A percentile compares a stretch with the other conserved stretches of the same genome.
Conservation (phyloP, 1,140 invertebrate species). For the Lanistes nyassanus region DNA sequence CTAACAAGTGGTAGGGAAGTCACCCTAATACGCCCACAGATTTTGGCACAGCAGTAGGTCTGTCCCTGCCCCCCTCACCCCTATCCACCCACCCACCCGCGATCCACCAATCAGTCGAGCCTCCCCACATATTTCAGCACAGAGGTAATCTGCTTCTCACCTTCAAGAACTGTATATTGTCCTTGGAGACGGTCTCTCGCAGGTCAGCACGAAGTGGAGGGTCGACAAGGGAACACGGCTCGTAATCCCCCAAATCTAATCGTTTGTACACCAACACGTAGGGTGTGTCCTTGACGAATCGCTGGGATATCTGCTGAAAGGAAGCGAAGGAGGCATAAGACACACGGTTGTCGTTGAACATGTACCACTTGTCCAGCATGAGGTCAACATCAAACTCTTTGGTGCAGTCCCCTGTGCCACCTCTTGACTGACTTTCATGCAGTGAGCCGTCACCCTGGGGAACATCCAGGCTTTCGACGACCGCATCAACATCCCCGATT, state of each 20-base stretch:
- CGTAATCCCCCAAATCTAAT: conserved; percentile 35
- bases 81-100: too few relatives aligned
- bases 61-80: too few relatives aligned
- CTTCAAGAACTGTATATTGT: conserved; percentile 64
- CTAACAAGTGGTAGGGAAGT: too few relatives aligned
- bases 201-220: conserved; percentile 66
- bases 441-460: not conserved
- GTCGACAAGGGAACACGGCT: conserved; percentile 36
- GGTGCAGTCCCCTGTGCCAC: not conserved
- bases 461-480: conserved; percentile 36
- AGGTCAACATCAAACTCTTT: conserved; percentile 51
- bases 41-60: too few relatives aligned
- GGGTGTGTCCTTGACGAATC: conserved; percentile 78
- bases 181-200: conserved; percentile 67
- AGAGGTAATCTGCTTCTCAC: conserved; percentile 39
- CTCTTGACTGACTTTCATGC: not conserved
- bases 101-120: too few relatives aligned
- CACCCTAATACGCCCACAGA: too few relatives aligned
- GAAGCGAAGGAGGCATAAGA: conserved; percentile 73
- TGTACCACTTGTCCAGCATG: conserved; percentile 76
- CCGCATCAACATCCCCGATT: conserved; percentile 36
- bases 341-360: conserved; percentile 83
- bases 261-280: conserved; percentile 83
- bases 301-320: conserved; percentile 70
- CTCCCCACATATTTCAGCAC: too few relatives aligned